A percentile compares a stretch with the other conserved stretches of the same genome.
Conservation (phyloP, 2,888 invertebrate genomes). For the Noctuana brunneofusca region DNA sequence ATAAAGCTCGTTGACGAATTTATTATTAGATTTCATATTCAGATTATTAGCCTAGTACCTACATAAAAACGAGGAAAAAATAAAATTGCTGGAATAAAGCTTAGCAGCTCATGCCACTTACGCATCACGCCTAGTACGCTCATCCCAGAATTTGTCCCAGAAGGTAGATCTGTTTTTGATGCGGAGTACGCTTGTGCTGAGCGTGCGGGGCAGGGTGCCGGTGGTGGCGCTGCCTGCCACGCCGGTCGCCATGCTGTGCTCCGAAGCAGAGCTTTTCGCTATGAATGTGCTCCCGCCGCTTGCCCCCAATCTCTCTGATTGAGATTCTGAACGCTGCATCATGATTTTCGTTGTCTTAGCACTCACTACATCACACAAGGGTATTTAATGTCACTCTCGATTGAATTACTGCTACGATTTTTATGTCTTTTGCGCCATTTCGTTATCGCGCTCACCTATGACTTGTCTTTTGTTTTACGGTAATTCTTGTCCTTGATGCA, state of each 20-base stretch:
- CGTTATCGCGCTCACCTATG: not conserved
- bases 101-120: conserved; percentile 74
- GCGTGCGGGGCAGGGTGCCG: conserved; percentile 85
- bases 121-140: conserved; percentile 86
- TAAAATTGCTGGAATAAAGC: not conserved
- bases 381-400: conserved; percentile 25
- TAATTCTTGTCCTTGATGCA: conserved; percentile 40
- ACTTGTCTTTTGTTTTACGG: not conserved
- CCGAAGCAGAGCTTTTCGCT: conserved; percentile 75
- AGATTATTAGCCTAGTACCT: not conserved
- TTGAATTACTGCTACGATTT: conserved; percentile 20
- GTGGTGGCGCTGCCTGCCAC: conserved; percentile 75
- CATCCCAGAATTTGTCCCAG: conserved; percentile 93
- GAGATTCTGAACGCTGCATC: conserved; percentile 83
- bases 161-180: conserved; percentile 90
- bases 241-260: conserved; percentile 80
- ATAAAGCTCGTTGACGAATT: not conserved
- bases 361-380: conserved; percentile 51
- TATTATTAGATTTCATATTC: not conserved
- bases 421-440: conserved; percentile 40
- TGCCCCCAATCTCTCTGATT: conserved; percentile 79
- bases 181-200: conserved; percentile 91
- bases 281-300: conserved; percentile 62
- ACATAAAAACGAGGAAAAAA: not conserved
- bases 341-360: conserved; percentile 39